Conservation (phyloP, 2,888 invertebrate species). For the Allacma fusca region DNA sequence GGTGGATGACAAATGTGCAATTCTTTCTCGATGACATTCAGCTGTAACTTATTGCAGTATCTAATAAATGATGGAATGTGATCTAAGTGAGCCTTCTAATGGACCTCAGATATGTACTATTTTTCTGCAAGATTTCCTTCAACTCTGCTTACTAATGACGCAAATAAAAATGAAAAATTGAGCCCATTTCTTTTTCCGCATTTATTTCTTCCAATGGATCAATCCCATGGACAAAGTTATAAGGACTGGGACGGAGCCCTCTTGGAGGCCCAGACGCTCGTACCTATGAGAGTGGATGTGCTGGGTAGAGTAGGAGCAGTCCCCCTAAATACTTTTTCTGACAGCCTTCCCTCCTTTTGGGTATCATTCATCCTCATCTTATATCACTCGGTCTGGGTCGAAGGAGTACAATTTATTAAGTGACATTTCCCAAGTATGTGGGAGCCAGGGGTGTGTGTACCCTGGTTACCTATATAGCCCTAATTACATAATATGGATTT, state of each 20-base stretch:
- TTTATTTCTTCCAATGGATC: constrained; percentile 16
- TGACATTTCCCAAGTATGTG: no score
- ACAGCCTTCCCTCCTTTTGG: not conserved
- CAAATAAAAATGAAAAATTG: constrained; percentile 46
- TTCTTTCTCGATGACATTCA: constrained; percentile 45
- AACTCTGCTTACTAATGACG: constrained; percentile 44
- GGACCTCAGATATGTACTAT: constrained; percentile 38
- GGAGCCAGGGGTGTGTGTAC: no score
- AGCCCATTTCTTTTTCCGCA: constrained; percentile 25
- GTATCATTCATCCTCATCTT: no score
- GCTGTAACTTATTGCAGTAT: constrained; percentile 42
- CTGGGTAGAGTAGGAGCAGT: no score
- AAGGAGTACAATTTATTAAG: no score
- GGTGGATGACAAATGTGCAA: constrained; percentile 42
- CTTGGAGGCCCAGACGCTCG: no score
- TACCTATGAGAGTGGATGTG: no score
- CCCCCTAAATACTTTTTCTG: not conserved
- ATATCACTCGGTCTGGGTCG: no score
- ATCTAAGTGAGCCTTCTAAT: constrained; percentile 43
- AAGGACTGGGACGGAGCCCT: not conserved
- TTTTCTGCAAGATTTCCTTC: constrained; percentile 34
- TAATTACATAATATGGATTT: no score
- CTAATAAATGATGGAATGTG: constrained; percentile 42
- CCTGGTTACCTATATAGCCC: no score
- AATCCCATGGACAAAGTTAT: no score